phyloP scores from a whole-genome alignment of 2,888 invertebrate genomes.

The Andrena marginata region DNA sequence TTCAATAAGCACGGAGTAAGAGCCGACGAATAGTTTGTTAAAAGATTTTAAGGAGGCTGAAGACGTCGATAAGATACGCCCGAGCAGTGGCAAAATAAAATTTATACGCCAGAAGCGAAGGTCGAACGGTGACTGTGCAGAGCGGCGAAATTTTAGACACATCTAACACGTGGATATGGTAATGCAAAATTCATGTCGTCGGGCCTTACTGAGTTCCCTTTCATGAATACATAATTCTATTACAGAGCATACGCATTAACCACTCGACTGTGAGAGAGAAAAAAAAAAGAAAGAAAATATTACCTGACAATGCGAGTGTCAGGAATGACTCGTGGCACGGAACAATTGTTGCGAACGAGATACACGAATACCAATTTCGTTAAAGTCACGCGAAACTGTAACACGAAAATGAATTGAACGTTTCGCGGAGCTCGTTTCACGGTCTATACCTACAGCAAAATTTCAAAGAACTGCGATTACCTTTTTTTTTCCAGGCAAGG shows the following conservation, averaged over 20 bases:
- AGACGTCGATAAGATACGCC: neutral
- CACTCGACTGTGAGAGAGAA: neutral
- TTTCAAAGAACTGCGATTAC: neutral
- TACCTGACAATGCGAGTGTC: neutral
- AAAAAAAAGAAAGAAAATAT: neutral
- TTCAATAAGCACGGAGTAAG: slow-evolving; percentile 21
- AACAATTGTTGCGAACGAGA: neutral
- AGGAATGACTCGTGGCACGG: neutral
- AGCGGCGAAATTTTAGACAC: slow-evolving; percentile 43
- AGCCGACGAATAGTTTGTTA: neutral
- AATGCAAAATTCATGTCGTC: slow-evolving; percentile 56
- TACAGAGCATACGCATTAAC: slow-evolving; percentile 48
- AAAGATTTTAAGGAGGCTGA: neutral
- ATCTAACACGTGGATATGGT: slow-evolving; percentile 41
- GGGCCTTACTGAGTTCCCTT: slow-evolving; percentile 17
- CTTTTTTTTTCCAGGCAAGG: neutral
- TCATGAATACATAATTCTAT: slow-evolving; percentile 57
- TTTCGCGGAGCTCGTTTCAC: neutral
- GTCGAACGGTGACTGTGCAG: neutral
- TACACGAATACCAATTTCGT: neutral
- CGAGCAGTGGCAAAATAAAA: neutral
- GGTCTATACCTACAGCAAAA: neutral
- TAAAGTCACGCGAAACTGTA: neutral
- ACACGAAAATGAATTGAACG: slow-evolving; percentile 2
- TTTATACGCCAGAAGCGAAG: neutral